phyloP scores from a whole-genome alignment of 2,888 invertebrate genomes.

The Himalopsyche kuldschensis region DNA sequence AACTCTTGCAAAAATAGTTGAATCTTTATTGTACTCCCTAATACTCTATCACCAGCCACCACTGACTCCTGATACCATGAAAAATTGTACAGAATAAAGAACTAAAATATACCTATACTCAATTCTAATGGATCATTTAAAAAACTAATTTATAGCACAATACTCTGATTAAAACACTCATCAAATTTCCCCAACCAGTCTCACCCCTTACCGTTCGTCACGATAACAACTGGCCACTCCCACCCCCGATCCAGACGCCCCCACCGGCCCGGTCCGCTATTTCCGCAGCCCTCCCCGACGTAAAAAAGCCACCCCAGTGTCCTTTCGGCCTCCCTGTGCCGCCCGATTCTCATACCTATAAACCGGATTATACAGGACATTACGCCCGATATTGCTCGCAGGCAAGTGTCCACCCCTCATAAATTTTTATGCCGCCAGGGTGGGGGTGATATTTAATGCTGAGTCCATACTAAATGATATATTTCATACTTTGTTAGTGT shows the following conservation, averaged over 20 bases:
- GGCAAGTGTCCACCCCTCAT: conserved; percentile 39
- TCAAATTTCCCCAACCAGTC: background rate
- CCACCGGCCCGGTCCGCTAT: background rate
- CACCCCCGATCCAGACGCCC: background rate
- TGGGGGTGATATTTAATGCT: conserved; percentile 38
- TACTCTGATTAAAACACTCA: background rate
- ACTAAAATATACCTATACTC: too few relatives aligned
- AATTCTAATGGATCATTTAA: too few relatives aligned
- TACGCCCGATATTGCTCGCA: conserved; percentile 38
- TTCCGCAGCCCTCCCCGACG: background rate
- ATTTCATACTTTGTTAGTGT: conserved; percentile 18
- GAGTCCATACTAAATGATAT: conserved; percentile 36
- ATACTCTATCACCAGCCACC: too few relatives aligned
- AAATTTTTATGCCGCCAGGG: conserved; percentile 37
- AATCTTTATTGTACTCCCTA: too few relatives aligned
- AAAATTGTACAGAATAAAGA: too few relatives aligned
- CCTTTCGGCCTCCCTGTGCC: conserved; percentile 18
- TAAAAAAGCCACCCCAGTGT: conserved; percentile 11
- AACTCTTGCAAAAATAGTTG: too few relatives aligned
- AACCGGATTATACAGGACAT: conserved; percentile 40
- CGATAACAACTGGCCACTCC: conserved; percentile 21
- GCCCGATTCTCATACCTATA: conserved; percentile 37
- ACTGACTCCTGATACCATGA: too few relatives aligned
- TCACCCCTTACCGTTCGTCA: background rate
- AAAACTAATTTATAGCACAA: background rate